A percentile compares a stretch with the other conserved stretches of the same genome.
Evolutionary conservation across 2,888 invertebrate genomes (phyloP).

Genomic region (Rhagonycha lutea): DNA sequence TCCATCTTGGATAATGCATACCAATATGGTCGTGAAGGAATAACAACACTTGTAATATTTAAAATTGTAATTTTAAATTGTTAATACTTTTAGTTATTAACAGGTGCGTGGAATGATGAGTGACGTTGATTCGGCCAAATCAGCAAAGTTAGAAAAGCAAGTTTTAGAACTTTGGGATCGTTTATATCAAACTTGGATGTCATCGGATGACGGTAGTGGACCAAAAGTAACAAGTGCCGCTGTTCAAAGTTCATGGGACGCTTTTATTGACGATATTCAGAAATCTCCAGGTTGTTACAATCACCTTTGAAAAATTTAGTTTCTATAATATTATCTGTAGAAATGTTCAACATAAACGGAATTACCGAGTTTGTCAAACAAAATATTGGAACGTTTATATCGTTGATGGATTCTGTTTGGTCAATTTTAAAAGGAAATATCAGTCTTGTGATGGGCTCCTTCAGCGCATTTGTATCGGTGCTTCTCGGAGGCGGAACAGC

Average conservation of each 20-base stretch:
- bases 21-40: constrained; percentile 87
- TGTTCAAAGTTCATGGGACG: constrained; percentile 74
- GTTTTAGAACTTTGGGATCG: constrained; percentile 92
- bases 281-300: constrained; percentile 71
- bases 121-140: constrained; percentile 79
- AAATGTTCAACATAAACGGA: constrained; percentile 73
- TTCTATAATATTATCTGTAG: constrained; percentile 52
- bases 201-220: constrained; percentile 66
- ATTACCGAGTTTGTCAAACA: constrained; percentile 83
- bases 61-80: background rate
- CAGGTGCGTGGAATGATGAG: constrained; percentile 79
- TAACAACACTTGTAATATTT: constrained; percentile 76
- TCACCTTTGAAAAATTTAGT: background rate
- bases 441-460: constrained; percentile 79
- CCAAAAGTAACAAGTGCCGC: constrained; percentile 77
- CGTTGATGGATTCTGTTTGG: constrained; percentile 87
- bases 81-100: background rate
- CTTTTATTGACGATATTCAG: constrained; percentile 70
- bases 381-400: constrained; percentile 86
- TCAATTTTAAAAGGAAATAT: constrained; percentile 90
- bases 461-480: constrained; percentile 86
- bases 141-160: constrained; percentile 82
- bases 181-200: constrained; percentile 91
- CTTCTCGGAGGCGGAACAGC: constrained; percentile 89
- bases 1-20: constrained; percentile 92